Percentiles rank a stretch among this genome's conserved stretches.
Evolutionary conservation across 1,140 invertebrate genomes (phyloP).

Genomic region (Cephus cinctus): DNA sequence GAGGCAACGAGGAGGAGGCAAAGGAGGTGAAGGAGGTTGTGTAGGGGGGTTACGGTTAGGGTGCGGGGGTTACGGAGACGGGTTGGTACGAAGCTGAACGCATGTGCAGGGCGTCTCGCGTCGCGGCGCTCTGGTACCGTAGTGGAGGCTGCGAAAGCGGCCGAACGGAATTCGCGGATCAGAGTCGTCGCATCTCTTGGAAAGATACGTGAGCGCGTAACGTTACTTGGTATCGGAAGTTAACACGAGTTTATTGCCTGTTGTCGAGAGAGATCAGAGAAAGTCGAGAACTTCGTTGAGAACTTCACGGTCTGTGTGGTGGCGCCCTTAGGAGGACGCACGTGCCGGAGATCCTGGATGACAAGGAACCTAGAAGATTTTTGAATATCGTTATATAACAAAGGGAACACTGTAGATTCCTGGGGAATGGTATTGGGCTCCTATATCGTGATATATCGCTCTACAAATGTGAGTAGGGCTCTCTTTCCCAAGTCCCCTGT

Average conservation of each 20-base stretch:
- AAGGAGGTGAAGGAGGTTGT: constrained; percentile 9
- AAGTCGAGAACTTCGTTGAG: not conserved
- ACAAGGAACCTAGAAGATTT: no score
- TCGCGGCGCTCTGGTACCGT: constrained; percentile 51
- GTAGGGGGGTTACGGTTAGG: constrained; percentile 15
- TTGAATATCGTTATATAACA: no score
- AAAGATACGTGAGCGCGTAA: constrained; percentile 33
- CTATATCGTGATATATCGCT: no score
- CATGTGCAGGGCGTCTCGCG: constrained; percentile 56
- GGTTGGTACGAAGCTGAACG: constrained; percentile 45
- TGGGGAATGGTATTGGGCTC: no score
- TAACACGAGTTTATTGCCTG: not conserved
- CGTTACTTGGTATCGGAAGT: not conserved
- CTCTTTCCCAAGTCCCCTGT: no score
- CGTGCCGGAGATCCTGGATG: not conserved
- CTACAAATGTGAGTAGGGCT: no score
- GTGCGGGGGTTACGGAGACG: constrained; percentile 29
- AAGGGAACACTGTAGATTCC: no score
- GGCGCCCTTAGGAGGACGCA: not conserved
- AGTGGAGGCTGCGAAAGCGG: constrained; percentile 51
- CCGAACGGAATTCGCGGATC: constrained; percentile 51
- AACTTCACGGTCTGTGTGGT: not conserved
- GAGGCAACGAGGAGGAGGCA: not conserved
- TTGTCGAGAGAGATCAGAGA: not conserved
- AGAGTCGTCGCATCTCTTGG: constrained; percentile 53